These are phyloP conservation scores for Palythoa caribaeorum DNA, from an alignment of 92 coral and sea anemone genomes.

Conservation along the genomic window DNA sequence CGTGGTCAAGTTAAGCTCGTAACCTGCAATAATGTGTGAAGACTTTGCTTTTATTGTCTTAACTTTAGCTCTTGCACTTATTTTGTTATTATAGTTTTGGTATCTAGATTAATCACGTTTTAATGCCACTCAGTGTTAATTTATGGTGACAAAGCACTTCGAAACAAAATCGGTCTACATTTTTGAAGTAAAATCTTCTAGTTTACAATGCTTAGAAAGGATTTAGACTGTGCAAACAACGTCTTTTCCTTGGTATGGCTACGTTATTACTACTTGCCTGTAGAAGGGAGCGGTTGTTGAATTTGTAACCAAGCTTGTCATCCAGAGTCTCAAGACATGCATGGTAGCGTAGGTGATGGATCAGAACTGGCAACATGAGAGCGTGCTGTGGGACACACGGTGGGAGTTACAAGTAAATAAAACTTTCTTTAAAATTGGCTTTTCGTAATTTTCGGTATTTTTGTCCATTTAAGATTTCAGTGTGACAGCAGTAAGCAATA, in stretches of 20 bases:
- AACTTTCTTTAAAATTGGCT: too few relatives aligned
- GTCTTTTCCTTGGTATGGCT: neutral
- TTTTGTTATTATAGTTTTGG: too few relatives aligned
- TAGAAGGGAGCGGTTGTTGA: constrained; percentile 81
- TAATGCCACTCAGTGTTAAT: neutral
- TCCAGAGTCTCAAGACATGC: constrained; percentile 80
- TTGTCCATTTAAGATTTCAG: too few relatives aligned
- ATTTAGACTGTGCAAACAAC: neutral
- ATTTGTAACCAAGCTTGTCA: constrained; percentile 83
- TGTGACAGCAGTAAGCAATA: too few relatives aligned
- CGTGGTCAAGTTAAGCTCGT: too few relatives aligned
- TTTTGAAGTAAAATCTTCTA: too few relatives aligned
- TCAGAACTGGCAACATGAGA: constrained; percentile 88
- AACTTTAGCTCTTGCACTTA: too few relatives aligned
- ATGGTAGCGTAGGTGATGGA: constrained; percentile 94
- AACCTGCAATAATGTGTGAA: too few relatives aligned
- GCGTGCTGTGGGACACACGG: constrained; percentile 74
- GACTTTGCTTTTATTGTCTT: too few relatives aligned
- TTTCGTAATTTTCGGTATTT: too few relatives aligned
- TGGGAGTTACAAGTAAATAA: neutral
- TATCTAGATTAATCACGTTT: neutral
- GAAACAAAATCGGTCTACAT: neutral
- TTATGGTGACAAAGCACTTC: neutral
- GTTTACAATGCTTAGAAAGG: neutral
- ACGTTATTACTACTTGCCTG: constrained; percentile 61